Evolutionary conservation across 2,797 vertebrate species (phyloP).

Genomic region (Hafferia zeledoni): DNA sequence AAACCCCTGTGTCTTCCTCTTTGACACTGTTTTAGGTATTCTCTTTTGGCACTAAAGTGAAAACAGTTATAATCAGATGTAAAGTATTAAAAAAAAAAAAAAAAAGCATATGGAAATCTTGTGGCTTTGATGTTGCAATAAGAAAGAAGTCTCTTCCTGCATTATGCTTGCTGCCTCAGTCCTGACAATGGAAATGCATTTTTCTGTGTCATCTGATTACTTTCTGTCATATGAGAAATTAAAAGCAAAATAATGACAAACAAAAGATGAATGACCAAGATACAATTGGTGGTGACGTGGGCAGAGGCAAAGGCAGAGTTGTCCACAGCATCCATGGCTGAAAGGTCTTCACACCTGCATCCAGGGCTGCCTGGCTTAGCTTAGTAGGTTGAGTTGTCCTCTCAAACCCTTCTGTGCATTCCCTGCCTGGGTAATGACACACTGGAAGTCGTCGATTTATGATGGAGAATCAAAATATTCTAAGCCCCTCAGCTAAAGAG

Average conservation of each 20-base stretch:
- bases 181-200: not conserved
- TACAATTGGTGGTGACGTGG: not conserved
- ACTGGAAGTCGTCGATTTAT: not conserved
- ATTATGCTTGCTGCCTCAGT: not conserved
- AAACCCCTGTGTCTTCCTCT: conserved; percentile 55
- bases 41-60: conserved; percentile 49
- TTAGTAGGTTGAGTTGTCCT: not conserved
- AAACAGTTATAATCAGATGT: conserved; percentile 59
- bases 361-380: not conserved
- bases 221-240: not conserved
- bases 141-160: not conserved
- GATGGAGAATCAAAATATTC: not conserved
- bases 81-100: not conserved
- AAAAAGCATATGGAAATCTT: conserved; percentile 12
- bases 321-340: not conserved
- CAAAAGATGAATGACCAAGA: not conserved
- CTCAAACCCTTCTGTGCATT: not conserved
- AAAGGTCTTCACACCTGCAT: not conserved
- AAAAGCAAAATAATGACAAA: not conserved
- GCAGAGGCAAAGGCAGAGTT: not conserved
- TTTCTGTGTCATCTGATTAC: not conserved
- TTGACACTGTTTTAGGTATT: conserved; percentile 49
- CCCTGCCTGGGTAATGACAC: not conserved
- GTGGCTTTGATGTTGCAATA: conserved; percentile 20
- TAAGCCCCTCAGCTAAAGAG: not conserved